Percentiles rank a stretch among this genome's conserved stretches.
Evolutionary conservation across 1,140 invertebrate genomes (phyloP).

Genomic region (Phymastichus coffea): DNA sequence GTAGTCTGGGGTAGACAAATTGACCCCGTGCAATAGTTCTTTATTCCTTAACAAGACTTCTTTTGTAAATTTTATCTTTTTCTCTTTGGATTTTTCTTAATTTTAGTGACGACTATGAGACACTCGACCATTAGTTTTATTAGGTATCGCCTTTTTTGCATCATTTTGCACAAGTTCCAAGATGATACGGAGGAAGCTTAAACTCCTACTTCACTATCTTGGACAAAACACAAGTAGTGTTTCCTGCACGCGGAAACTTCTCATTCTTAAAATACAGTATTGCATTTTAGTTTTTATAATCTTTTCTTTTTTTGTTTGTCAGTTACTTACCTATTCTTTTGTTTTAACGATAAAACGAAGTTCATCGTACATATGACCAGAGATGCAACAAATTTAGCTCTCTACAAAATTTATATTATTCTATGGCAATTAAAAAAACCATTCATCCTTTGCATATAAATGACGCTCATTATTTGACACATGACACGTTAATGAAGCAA

Average conservation of each 20-base stretch:
- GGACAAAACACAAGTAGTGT: background rate
- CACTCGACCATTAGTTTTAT: no score
- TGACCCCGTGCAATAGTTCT: conserved; percentile 6
- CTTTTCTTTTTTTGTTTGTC: conserved; percentile 1
- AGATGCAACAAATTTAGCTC: conserved; percentile 15
- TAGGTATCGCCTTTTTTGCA: no score
- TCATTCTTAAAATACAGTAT: conserved; percentile 1
- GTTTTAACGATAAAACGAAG: conserved; percentile 6
- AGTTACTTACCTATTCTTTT: conserved; percentile 16
- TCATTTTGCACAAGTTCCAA: conserved; percentile 11
- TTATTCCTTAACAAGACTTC: no score
- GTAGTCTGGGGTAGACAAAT: conserved; percentile 12
- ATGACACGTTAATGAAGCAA: conserved; percentile 20
- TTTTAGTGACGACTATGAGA: no score
- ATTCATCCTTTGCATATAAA: conserved; percentile 22
- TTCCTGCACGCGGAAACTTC: background rate
- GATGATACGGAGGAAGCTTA: background rate
- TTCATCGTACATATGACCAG: background rate
- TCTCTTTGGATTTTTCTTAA: conserved; percentile 20
- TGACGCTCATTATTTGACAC: conserved; percentile 27
- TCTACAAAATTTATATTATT: conserved; percentile 14
- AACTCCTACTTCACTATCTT: conserved; percentile 19
- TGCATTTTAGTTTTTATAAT: conserved; percentile 10
- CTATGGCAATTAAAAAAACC: background rate
- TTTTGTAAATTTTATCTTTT: background rate